Evolutionary conservation across 2,113 vertebrate genomes (phyloP), one percentile per base, ranked within the genome.

Genomic region (Zapornia atra): DNA sequence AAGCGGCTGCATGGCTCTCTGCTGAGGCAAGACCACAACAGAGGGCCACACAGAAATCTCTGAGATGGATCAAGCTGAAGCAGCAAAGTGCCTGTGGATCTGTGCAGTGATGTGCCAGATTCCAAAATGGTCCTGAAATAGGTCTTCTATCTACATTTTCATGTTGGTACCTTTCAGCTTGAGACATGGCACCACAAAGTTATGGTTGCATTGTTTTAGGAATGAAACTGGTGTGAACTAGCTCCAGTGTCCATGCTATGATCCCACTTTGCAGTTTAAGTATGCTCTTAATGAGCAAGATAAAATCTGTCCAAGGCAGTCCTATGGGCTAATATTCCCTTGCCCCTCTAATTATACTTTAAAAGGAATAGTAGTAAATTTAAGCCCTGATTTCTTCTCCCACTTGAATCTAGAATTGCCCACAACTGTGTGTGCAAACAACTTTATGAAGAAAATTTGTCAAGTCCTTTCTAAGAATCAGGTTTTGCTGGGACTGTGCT

Each of bases 401-500:
- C 36, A 15, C 12, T 70, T 60, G 29, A 48, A 54, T 75, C 42
- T 42, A 54, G 64, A 94, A 26, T 34, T 57, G 16, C 26, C 10
- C 26, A 4, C 3, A 2, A 44, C 48, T 0, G 0, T 48, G n/a
- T 0, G 1, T 25, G 12, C 28, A 73, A 82, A 61, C 0, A 5
- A 59, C 51, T 4, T 9, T 14, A 31, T 24, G 7, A 25, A 38
- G 8, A 29, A 66, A 28, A 28, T 7, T 82, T 60, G 75, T 78
- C 50, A 50, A 51, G 10, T 19, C 10, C 15, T 9, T 73, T 83
- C 10, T 65, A 51, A 90, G 59, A 73, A 60, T n/a, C 5, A 15
- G 59, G 61, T 33, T 71, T 81, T 85, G 24, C 16, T 66, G 63
- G 40, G 50, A 34, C 8, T n/a, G 11, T 4, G 1, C 25, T 34